Conservation (phyloP, 2,113 vertebrate genomes). For the Chelonoidis abingdonii region DNA sequence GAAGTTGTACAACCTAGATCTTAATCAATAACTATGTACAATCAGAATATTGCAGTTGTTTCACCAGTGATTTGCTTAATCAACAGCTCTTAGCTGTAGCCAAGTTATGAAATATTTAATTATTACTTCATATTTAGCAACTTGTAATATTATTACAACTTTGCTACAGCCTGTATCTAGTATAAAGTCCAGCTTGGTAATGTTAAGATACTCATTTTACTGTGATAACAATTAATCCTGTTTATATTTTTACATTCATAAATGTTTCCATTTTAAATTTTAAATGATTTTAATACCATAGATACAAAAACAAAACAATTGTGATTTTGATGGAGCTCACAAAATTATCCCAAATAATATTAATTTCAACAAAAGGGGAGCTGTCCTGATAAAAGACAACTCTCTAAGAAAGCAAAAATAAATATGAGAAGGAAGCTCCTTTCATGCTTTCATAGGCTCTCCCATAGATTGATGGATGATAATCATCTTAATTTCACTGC, state of each 20-base stretch:
- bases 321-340: slow-evolving; percentile 82
- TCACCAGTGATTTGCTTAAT: slow-evolving; percentile 36
- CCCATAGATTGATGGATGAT: slow-evolving; percentile 91
- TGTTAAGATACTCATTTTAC: slow-evolving; percentile 52
- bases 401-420: slow-evolving; percentile 90
- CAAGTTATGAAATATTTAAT: not conserved
- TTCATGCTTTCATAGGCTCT: slow-evolving; percentile 91
- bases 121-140: slow-evolving; percentile 6
- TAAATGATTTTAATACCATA: slow-evolving; percentile 72
- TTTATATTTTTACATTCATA: slow-evolving; percentile 70
- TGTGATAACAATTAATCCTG: slow-evolving; percentile 52
- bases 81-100: not conserved
- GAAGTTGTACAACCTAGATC: slow-evolving; percentile 75
- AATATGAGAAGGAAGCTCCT: slow-evolving; percentile 87
- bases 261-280: slow-evolving; percentile 67
- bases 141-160: slow-evolving; percentile 16
- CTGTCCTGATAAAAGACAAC: slow-evolving; percentile 89
- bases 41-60: slow-evolving; percentile 50
- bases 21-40: slow-evolving; percentile 75
- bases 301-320: slow-evolving; percentile 79
- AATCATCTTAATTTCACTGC: slow-evolving; percentile 96
- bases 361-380: slow-evolving; percentile 87
- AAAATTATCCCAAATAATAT: slow-evolving; percentile 89
- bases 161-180: not conserved
- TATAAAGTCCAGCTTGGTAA: slow-evolving; percentile 52